Evolutionary conservation across 1,140 invertebrate genomes (phyloP).

Genomic region (Pararge aegeria): DNA sequence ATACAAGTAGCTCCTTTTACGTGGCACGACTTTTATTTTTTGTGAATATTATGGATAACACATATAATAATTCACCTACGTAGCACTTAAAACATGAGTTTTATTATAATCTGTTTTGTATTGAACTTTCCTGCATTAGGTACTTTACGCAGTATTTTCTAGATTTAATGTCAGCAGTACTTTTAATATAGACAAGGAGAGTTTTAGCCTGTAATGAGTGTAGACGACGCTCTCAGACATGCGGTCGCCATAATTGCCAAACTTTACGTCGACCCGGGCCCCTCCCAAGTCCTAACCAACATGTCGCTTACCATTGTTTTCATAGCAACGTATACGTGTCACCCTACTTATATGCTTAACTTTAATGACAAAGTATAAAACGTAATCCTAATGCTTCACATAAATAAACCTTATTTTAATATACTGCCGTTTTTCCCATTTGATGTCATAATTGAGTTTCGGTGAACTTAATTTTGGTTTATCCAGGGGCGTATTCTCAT

Average conservation of each 20-base stretch:
- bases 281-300: constrained; percentile 50
- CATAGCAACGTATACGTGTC: constrained; percentile 57
- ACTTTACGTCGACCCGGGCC: constrained; percentile 60
- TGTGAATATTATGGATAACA: too few species aligned
- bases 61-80: too few species aligned
- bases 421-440: constrained; percentile 4
- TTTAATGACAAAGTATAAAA: not conserved
- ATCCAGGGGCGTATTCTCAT: constrained; percentile 17
- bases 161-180: constrained; percentile 27
- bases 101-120: too few species aligned
- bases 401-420: constrained; percentile 3
- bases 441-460: constrained; percentile 22
- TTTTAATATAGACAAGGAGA: constrained; percentile 72
- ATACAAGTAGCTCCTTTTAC: too few species aligned
- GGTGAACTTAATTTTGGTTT: constrained; percentile 17
- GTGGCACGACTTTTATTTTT: too few species aligned
- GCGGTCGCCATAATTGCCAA: constrained; percentile 78
- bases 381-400: too few species aligned
- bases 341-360: constrained; percentile 25
- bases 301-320: constrained; percentile 69
- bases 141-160: constrained; percentile 7
- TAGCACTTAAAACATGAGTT: too few species aligned
- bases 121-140: too few species aligned
- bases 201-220: constrained; percentile 73
- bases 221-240: constrained; percentile 74